Conservation (phyloP, 2,797 vertebrate species). For the Parotocinclus haroldoi region DNA sequence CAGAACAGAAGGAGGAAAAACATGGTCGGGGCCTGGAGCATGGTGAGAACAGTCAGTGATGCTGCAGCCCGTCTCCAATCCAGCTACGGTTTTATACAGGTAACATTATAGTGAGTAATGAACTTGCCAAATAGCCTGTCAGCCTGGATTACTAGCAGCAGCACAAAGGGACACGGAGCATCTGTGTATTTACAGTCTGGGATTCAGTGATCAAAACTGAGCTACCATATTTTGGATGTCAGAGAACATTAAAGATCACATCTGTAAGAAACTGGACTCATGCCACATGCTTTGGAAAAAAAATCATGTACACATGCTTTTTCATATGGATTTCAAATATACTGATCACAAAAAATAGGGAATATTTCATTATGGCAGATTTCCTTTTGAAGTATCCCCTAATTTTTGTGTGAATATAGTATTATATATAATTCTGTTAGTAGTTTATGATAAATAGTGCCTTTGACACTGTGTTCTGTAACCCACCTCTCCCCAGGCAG, state of each 20-base stretch:
- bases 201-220: conserved; percentile 42
- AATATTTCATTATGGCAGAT: too few relatives aligned
- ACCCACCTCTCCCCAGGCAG: conserved; percentile 86
- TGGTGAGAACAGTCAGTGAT: background rate
- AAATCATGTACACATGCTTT: too few relatives aligned
- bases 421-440: too few relatives aligned
- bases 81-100: conserved; percentile 10
- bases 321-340: too few relatives aligned
- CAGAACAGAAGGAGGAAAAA: conserved; percentile 15
- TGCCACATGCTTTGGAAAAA: too few relatives aligned
- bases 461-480: too few relatives aligned
- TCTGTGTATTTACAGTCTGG: conserved; percentile 44
- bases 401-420: too few relatives aligned
- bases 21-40: conserved; percentile 12
- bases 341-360: too few relatives aligned
- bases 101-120: conserved; percentile 31
- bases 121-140: conserved; percentile 46
- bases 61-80: background rate
- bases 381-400: too few relatives aligned
- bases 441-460: too few relatives aligned
- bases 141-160: conserved; percentile 31
- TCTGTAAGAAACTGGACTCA: conserved; percentile 1
- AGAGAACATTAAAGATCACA: conserved; percentile 17
- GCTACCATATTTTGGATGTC: conserved; percentile 31
- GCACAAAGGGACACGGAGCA: conserved; percentile 36